Evolutionary conservation across 2,113 vertebrate species (phyloP).

Genomic region (Burhinus bistriatus): DNA sequence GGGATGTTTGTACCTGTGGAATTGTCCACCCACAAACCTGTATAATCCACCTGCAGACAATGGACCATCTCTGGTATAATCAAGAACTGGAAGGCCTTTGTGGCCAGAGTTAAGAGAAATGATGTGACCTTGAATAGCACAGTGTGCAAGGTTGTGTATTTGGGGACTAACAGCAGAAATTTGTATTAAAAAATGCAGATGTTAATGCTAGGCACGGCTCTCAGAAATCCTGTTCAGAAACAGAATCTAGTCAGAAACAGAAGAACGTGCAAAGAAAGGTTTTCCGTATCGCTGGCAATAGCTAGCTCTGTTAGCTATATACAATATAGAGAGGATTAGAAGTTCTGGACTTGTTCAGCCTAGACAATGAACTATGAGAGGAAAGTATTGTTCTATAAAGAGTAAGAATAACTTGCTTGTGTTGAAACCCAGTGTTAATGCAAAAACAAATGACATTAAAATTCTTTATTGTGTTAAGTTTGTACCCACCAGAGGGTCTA

Average conservation of each 20-base stretch:
- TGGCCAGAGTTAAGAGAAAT: background rate
- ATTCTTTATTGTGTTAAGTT: background rate
- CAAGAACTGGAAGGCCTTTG: background rate
- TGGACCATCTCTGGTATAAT: background rate
- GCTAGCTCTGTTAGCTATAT: background rate
- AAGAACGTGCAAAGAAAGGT: background rate
- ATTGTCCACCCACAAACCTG: background rate
- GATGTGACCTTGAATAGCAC: background rate
- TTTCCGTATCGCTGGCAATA: background rate
- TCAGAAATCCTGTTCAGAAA: background rate
- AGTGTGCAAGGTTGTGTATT: too few relatives aligned
- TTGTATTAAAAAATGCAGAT: background rate
- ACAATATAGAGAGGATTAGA: background rate
- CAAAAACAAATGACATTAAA: background rate
- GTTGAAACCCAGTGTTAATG: background rate
- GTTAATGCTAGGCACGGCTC: background rate
- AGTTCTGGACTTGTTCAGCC: background rate
- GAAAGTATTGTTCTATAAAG: background rate
- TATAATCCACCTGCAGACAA: background rate
- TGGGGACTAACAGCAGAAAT: background rate
- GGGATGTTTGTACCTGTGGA: background rate
- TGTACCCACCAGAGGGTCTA: background rate
- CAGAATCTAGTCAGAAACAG: background rate
- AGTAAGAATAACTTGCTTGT: background rate
- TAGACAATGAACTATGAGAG: background rate